A percentile compares a stretch with the other conserved stretches of the same genome.
These are phyloP conservation scores for Cuniculus paca DNA, from an alignment of 2,797 vertebrate species.

Conservation along the genomic window DNA sequence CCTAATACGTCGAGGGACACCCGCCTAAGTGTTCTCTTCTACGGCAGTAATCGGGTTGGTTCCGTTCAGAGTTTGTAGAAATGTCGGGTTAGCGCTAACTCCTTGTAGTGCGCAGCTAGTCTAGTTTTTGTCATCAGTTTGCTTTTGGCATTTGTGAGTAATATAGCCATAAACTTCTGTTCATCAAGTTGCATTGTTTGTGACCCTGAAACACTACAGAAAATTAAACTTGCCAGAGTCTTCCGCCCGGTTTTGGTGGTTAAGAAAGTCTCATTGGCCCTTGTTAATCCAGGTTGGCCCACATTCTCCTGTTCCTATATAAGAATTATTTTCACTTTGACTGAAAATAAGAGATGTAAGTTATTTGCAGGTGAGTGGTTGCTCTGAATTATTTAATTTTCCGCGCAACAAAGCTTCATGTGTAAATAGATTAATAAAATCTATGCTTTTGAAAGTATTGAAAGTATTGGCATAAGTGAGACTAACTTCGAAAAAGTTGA, in stretches of 20 bases:
- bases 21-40: neutral
- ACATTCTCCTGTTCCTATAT: neutral
- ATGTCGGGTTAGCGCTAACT: neutral
- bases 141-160: neutral
- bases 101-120: neutral
- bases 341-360: neutral
- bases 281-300: neutral
- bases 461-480: conserved; percentile 1
- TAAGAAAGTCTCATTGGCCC: neutral
- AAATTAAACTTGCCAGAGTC: neutral
- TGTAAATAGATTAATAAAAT: conserved; percentile 25
- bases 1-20: neutral
- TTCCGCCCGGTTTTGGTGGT: neutral
- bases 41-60: neutral
- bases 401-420: neutral
- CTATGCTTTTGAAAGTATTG: neutral
- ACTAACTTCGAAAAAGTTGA: neutral
- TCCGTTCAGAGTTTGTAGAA: neutral
- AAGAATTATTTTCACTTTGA: neutral
- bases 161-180: neutral
- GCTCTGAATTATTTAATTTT: conserved; percentile 32
- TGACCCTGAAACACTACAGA: neutral
- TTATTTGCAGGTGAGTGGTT: neutral
- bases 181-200: neutral
- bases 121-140: neutral